Conservation (phyloP, 2,888 invertebrate genomes). For the Apodemia zela region DNA sequence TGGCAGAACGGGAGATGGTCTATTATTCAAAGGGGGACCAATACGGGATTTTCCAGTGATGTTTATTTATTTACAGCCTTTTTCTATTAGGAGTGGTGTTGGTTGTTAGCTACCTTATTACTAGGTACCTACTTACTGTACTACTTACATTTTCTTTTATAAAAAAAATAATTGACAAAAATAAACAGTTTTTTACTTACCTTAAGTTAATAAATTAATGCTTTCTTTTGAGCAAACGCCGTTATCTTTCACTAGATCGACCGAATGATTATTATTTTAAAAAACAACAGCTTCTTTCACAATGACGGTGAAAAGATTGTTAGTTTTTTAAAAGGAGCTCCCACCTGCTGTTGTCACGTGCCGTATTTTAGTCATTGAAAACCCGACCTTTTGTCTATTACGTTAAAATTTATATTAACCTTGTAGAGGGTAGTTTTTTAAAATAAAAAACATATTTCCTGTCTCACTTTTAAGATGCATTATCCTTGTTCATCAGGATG, state of each 20-base stretch:
- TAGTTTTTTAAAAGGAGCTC: conserved; percentile 68
- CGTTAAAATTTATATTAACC: conserved; percentile 34
- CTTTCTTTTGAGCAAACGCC: conserved; percentile 2
- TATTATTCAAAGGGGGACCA: too few relatives aligned
- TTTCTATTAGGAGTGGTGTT: too few relatives aligned
- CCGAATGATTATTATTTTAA: conserved; percentile 40
- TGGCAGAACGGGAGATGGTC: too few relatives aligned
- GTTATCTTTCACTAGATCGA: conserved; percentile 26
- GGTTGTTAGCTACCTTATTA: too few relatives aligned
- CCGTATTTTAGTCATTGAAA: conserved; percentile 35
- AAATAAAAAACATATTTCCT: conserved; percentile 56
- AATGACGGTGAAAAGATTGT: conserved; percentile 61
- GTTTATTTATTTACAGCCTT: too few relatives aligned
- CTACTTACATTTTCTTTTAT: too few relatives aligned
- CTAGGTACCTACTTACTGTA: too few relatives aligned
- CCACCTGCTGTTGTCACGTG: conserved; percentile 79
- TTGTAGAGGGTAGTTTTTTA: conserved; percentile 48
- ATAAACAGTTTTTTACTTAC: background rate
- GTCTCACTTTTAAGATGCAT: conserved; percentile 57
- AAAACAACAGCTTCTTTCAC: conserved; percentile 57
- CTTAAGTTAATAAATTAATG: background rate
- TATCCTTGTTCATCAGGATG: conserved; percentile 67
- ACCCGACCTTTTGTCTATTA: conserved; percentile 31
- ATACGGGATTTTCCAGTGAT: too few relatives aligned
- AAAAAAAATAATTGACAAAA: background rate